A percentile compares a stretch with the other conserved stretches of the same genome.
phyloP scores from a whole-genome alignment of 2,113 vertebrate genomes.

The Acanthisitta chloris region DNA sequence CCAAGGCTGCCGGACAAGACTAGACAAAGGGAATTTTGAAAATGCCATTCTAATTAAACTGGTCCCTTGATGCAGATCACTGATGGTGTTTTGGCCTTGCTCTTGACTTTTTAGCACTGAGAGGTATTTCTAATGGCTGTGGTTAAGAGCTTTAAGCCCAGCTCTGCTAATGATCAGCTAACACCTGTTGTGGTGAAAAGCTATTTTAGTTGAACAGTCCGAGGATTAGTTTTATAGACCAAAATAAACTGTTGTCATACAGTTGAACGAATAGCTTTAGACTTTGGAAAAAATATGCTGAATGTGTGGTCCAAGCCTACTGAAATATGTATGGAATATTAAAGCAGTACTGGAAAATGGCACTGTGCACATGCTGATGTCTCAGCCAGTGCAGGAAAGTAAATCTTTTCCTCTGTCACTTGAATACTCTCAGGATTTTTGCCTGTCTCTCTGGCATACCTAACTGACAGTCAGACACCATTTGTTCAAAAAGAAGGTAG shows the following conservation, averaged over 20 bases:
- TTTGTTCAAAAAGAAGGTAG: not conserved
- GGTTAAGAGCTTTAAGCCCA: conserved; percentile 4
- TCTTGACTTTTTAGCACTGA: conserved; percentile 36
- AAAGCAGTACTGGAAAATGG: not conserved
- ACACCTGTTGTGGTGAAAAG: conserved; percentile 59
- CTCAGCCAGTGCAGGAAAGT: not conserved
- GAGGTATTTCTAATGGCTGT: conserved; percentile 19
- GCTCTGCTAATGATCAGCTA: conserved; percentile 39
- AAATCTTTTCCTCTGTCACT: not conserved
- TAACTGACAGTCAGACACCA: not conserved
- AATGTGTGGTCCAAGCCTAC: conserved; percentile 24
- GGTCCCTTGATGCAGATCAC: not conserved
- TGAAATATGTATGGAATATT: conserved; percentile 7
- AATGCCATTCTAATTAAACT: conserved; percentile 53
- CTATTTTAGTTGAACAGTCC: conserved; percentile 40
- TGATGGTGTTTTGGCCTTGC: conserved; percentile 30
- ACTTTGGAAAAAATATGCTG: not conserved
- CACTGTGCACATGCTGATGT: not conserved
- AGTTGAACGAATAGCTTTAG: not conserved
- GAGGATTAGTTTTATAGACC: conserved; percentile 45
- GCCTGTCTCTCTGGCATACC: not conserved
- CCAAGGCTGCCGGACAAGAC: conserved; percentile 19
- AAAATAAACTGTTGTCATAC: conserved; percentile 52
- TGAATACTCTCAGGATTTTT: not conserved
- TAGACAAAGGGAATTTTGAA: conserved; percentile 42